A percentile compares a stretch with the other conserved stretches of the same genome.
Conservation (phyloP, 1,140 invertebrate genomes). For the Caenorhabditis elegans region DNA sequence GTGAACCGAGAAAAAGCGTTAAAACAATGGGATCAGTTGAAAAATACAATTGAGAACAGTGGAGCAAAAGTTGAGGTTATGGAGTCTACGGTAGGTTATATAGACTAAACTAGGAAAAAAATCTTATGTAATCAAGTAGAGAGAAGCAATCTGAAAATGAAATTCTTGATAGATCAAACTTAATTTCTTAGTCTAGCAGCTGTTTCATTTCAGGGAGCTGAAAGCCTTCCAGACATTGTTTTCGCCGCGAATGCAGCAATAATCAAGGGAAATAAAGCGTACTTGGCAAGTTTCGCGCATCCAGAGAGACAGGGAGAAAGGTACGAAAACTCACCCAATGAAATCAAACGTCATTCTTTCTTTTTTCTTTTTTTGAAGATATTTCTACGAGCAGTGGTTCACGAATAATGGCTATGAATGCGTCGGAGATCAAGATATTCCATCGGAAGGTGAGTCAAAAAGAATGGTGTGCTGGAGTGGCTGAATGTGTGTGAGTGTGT, state of each 20-base stretch:
- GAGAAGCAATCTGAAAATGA: background rate
- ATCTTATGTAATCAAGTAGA: too few relatives aligned
- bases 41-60: constrained; percentile 55
- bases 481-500: background rate
- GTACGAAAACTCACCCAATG: background rate
- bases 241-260: constrained; percentile 65
- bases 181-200: background rate
- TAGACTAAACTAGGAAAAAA: background rate
- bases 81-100: constrained; percentile 55
- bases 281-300: constrained; percentile 63
- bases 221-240: constrained; percentile 63
- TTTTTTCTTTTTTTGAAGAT: constrained; percentile 30
- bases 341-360: constrained; percentile 13
- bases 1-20: constrained; percentile 56
- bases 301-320: constrained; percentile 64
- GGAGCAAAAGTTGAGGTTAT: constrained; percentile 60
- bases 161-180: too few relatives aligned
- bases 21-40: constrained; percentile 59
- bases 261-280: constrained; percentile 60
- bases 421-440: constrained; percentile 55
- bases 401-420: constrained; percentile 59
- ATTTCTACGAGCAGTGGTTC: constrained; percentile 64
- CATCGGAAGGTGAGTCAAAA: constrained; percentile 61
- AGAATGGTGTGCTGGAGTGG: background rate
- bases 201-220: constrained; percentile 57